Percentiles rank a stretch among this genome's conserved stretches.
These are phyloP conservation scores for Pseudotriccus pelzelni DNA, from an alignment of 2,797 vertebrate species.

Conservation along the genomic window DNA sequence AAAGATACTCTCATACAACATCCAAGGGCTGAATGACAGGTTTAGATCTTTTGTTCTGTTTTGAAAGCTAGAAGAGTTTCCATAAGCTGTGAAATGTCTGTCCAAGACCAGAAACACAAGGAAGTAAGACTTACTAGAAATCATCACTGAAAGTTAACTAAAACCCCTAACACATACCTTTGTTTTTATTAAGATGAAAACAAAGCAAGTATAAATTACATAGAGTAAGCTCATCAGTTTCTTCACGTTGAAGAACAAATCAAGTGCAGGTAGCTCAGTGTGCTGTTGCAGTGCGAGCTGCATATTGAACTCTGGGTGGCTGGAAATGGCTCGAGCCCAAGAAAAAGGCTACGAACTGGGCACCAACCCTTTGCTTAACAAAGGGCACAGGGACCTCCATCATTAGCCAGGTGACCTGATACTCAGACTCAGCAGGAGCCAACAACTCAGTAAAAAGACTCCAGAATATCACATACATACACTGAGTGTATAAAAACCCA, in stretches of 20 bases:
- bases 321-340: background rate
- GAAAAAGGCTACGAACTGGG: background rate
- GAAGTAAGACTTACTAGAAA: background rate
- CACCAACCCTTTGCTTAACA: background rate
- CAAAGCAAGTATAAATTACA: background rate
- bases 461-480: background rate
- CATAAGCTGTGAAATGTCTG: background rate
- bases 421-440: background rate
- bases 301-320: background rate
- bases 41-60: background rate
- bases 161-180: rapidly evolving
- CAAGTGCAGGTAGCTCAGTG: background rate
- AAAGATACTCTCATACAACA: background rate
- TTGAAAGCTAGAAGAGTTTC: background rate
- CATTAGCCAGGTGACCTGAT: background rate
- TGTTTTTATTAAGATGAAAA: background rate
- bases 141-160: background rate
- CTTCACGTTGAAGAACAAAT: background rate
- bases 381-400: background rate
- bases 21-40: background rate
- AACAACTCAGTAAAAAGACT: background rate
- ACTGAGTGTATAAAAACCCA: background rate
- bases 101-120: background rate
- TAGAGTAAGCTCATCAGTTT: background rate
- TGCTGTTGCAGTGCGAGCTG: background rate